phyloP scores from a whole-genome alignment of 2,113 vertebrate genomes.

The Tragelaphus buxtoni region DNA sequence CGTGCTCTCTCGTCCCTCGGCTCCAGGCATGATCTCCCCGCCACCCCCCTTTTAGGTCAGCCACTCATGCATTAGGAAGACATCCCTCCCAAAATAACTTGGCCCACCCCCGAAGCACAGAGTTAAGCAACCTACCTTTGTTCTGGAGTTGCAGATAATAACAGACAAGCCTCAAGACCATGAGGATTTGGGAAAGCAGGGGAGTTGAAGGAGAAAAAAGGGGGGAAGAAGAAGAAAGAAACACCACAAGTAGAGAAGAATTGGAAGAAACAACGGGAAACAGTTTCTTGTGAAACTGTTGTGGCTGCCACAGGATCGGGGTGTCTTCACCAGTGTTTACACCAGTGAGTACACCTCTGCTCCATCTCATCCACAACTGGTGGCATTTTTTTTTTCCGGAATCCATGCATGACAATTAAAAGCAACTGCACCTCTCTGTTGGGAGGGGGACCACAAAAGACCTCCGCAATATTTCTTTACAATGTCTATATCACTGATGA shows the following conservation, averaged over 20 bases:
- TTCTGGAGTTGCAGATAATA: conserved; percentile 88
- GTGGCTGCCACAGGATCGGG: conserved; percentile 69
- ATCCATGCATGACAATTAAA: conserved; percentile 75
- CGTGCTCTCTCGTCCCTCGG: conserved; percentile 63
- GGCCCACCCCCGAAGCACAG: conserved; percentile 84
- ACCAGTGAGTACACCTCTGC: conserved; percentile 77
- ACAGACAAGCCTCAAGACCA: conserved; percentile 89
- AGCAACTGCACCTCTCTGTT: conserved; percentile 71
- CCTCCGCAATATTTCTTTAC: conserved; percentile 67
- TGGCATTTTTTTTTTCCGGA: conserved; percentile 50
- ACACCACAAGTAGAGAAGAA: conserved; percentile 72
- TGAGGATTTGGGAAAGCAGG: conserved; percentile 89
- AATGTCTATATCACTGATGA: conserved; percentile 69
- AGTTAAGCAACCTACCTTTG: conserved; percentile 90
- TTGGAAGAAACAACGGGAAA: conserved; percentile 69
- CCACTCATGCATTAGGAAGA: conserved; percentile 81
- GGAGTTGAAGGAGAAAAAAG: conserved; percentile 77
- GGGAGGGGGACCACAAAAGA: conserved; percentile 56
- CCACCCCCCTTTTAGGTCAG: conserved; percentile 77
- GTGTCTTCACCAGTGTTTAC: conserved; percentile 78
- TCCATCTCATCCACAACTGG: conserved; percentile 73
- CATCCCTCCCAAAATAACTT: conserved; percentile 83
- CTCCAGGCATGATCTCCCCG: conserved; percentile 54
- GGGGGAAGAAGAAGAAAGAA: conserved; percentile 56
- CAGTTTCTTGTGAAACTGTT: conserved; percentile 67